Evolutionary conservation across 2,888 invertebrate genomes (phyloP).

Genomic region (Tenthredo scrophulariae): DNA sequence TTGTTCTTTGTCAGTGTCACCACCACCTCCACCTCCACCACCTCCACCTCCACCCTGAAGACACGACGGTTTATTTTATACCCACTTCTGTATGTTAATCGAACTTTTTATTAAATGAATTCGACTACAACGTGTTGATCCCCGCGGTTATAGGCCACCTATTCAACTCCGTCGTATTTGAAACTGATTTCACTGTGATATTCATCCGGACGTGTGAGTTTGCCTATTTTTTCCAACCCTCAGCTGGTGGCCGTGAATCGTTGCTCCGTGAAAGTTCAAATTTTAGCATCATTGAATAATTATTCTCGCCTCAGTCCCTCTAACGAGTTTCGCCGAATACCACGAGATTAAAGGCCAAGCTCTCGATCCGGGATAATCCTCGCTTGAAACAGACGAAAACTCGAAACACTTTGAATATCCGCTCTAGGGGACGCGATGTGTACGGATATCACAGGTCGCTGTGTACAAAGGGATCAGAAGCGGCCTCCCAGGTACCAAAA

Average conservation of each 20-base stretch:
- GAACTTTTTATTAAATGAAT: constrained; percentile 57
- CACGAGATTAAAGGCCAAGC: constrained; percentile 46
- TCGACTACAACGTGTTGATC: constrained; percentile 1
- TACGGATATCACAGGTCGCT: constrained; percentile 34
- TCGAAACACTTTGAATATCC: constrained; percentile 43
- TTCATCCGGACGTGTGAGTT: neutral
- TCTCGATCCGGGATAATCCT: constrained; percentile 48
- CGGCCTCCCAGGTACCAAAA: neutral
- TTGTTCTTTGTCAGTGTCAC: constrained; percentile 57
- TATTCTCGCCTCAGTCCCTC: constrained; percentile 41
- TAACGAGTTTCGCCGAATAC: constrained; percentile 42
- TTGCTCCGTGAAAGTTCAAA: constrained; percentile 3
- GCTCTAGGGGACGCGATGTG: constrained; percentile 1
- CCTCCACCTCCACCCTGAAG: neutral
- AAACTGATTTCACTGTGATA: neutral
- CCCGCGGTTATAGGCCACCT: neutral
- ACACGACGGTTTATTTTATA: constrained; percentile 56
- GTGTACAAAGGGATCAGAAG: constrained; percentile 25
- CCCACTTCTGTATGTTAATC: constrained; percentile 64
- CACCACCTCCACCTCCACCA: neutral
- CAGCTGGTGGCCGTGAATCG: neutral
- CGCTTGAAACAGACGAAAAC: constrained; percentile 40
- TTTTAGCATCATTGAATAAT: constrained; percentile 47
- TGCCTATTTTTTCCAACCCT: neutral
- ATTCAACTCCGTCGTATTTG: neutral